phyloP scores from a whole-genome alignment of 1,140 invertebrate genomes.

The Procambarus virginalis region DNA sequence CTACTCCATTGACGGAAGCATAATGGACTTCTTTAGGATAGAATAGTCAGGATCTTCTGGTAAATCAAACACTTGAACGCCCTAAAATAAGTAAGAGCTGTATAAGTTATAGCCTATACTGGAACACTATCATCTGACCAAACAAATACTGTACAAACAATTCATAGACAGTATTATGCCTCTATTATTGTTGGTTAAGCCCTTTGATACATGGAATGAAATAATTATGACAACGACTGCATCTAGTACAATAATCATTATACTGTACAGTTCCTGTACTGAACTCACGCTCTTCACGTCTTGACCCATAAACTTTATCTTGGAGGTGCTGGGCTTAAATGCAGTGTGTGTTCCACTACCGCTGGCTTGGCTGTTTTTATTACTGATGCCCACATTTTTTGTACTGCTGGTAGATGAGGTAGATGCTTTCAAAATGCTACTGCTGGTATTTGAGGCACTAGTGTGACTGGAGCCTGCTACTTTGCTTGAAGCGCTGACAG shows the following conservation, averaged over 20 bases:
- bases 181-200: too few species aligned
- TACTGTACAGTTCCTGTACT: too few species aligned
- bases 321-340: conserved; percentile 5
- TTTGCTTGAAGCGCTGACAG: too few species aligned
- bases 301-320: neutral
- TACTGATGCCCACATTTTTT: conserved; percentile 20
- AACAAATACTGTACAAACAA: too few species aligned
- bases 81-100: neutral
- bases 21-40: conserved; percentile 52
- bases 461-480: conserved; percentile 23
- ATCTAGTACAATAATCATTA: too few species aligned
- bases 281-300: too few species aligned
- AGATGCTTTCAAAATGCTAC: conserved; percentile 22
- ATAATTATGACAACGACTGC: too few species aligned
- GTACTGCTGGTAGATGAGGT: conserved; percentile 42
- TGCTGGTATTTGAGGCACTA: conserved; percentile 41
- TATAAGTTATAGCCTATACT: too few species aligned
- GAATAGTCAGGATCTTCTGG: conserved; percentile 69
- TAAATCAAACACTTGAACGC: conserved; percentile 57
- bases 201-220: too few species aligned
- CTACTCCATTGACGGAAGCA: conserved; percentile 51
- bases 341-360: neutral
- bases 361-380: conserved; percentile 6
- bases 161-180: too few species aligned
- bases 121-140: too few species aligned